Percentiles rank a stretch among this genome's conserved stretches.
Conservation (phyloP, 2,113 vertebrate species). For the Poecilia latipinna region DNA sequence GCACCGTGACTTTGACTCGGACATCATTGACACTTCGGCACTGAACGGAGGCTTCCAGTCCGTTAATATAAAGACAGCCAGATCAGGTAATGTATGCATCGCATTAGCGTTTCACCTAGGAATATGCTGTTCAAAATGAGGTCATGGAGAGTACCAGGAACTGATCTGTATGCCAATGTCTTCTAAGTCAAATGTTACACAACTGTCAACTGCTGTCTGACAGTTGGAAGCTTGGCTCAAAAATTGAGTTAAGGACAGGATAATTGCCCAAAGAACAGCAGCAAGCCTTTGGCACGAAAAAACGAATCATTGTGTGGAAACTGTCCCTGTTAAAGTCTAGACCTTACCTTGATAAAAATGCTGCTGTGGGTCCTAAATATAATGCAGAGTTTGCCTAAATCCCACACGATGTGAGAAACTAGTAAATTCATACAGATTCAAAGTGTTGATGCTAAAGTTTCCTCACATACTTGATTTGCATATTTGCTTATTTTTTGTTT, state of each 20-base stretch:
- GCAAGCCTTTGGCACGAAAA: not conserved
- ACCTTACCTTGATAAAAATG: not conserved
- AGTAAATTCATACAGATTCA: not conserved
- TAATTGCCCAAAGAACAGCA: not conserved
- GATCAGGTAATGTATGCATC: conserved; percentile 84
- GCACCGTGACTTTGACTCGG: conserved; percentile 92
- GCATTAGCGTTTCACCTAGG: not conserved
- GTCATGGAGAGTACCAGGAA: no score
- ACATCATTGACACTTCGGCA: conserved; percentile 92
- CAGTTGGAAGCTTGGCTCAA: no score
- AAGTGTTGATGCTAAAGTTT: not conserved
- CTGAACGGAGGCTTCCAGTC: conserved; percentile 95
- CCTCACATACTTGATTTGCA: not conserved
- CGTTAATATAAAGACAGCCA: conserved; percentile 93
- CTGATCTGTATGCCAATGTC: no score
- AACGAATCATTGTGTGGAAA: not conserved
- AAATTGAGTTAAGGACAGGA: no score
- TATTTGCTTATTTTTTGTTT: not conserved
- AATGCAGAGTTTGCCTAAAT: not conserved
- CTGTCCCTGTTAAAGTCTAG: not conserved
- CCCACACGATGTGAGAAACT: not conserved
- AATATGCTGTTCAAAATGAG: not conserved
- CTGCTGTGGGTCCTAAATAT: not conserved
- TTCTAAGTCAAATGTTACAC: no score
- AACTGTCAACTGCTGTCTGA: no score